Percentiles rank a stretch among this genome's conserved stretches.
Evolutionary conservation across 2,797 vertebrate species (phyloP).

Genomic region (Strix occidentalis): DNA sequence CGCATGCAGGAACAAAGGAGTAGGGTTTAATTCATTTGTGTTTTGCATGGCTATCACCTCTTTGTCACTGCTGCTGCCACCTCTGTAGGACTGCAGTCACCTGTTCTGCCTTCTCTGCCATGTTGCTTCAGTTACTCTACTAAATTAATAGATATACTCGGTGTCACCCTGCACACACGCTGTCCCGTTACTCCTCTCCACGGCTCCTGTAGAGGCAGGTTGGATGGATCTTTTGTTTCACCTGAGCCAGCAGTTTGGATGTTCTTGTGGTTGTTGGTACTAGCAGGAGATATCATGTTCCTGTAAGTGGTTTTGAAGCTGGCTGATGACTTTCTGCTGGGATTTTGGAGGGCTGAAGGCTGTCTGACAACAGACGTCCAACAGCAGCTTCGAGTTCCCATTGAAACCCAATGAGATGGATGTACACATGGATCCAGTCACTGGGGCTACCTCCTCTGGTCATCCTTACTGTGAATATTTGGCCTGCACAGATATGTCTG

Average conservation of each 20-base stretch:
- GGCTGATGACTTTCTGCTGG: neutral
- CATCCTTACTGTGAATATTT: neutral
- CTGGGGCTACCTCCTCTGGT: neutral
- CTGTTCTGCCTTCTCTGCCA: neutral
- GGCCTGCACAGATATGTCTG: neutral
- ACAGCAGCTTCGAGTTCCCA: neutral
- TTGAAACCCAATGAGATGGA: neutral
- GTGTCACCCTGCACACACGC: neutral
- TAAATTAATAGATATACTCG: accelerated
- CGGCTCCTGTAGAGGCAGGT: too few species aligned
- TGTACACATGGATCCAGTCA: neutral
- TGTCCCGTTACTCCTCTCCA: neutral
- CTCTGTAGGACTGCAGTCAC: neutral
- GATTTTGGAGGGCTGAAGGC: neutral
- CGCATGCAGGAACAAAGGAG: neutral
- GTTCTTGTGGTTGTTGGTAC: neutral
- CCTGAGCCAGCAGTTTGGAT: neutral
- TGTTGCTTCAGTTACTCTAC: neutral
- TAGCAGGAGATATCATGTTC: neutral
- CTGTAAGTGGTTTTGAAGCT: neutral
- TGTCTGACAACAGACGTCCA: neutral
- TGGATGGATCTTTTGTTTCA: neutral
- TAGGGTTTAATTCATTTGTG: neutral
- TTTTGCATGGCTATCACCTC: neutral
- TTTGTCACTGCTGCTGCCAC: neutral